Conservation (phyloP, 2,888 invertebrate genomes). For the Megalurothrips usitatus region DNA sequence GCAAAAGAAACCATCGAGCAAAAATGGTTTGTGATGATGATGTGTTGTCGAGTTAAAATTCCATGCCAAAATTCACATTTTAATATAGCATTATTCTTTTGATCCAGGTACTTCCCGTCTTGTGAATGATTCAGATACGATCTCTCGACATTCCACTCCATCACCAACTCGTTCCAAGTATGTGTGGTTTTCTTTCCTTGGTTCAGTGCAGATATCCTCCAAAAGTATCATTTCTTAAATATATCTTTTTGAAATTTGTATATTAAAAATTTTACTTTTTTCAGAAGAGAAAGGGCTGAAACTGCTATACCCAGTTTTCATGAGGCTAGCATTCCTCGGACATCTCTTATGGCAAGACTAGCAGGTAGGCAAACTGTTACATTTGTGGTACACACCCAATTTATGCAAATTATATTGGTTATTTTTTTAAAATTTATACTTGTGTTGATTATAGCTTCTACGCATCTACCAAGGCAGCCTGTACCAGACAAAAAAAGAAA, state of each 20-base stretch:
- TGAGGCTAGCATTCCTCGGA: constrained; percentile 4
- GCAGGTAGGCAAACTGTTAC: neutral
- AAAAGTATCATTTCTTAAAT: neutral
- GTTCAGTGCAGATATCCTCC: neutral
- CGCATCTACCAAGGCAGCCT: neutral
- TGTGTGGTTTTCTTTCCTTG: neutral
- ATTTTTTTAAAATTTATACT: neutral
- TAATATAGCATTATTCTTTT: neutral
- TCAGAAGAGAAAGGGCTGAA: neutral
- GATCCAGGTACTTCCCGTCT: neutral
- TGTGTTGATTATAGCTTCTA: neutral
- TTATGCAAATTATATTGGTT: neutral
- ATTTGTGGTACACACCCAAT: neutral
- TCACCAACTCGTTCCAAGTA: neutral
- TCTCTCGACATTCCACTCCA: neutral
- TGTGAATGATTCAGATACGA: neutral
- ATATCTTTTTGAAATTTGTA: neutral
- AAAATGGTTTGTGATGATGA: neutral
- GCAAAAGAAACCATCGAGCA: neutral
- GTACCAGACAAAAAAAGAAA: neutral
- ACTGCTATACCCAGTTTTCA: neutral
- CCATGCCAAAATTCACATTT: too few relatives aligned
- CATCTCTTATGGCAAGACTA: neutral
- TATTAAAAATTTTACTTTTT: neutral
- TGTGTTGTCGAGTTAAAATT: too few relatives aligned